A percentile compares a stretch with the other conserved stretches of the same genome.
Evolutionary conservation across 2,888 invertebrate genomes (phyloP).

Genomic region (Bellardia bayeri): DNA sequence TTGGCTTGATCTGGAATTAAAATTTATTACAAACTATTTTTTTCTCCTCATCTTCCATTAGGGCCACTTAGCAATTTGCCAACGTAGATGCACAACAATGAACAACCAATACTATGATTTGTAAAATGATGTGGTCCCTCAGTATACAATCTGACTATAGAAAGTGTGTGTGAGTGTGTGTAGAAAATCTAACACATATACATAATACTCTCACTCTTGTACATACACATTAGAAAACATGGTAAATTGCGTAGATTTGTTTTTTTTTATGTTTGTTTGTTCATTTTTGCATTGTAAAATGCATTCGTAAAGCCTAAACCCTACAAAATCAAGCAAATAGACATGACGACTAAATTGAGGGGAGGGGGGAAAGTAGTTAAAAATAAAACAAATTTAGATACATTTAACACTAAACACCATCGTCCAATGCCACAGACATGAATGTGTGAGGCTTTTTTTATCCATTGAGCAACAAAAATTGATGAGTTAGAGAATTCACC

Average conservation of each 20-base stretch:
- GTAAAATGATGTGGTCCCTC: slow-evolving; percentile 32
- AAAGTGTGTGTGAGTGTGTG: slow-evolving; percentile 4
- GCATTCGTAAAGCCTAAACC: slow-evolving; percentile 19
- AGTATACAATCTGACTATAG: background rate
- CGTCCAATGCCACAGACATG: slow-evolving; percentile 34
- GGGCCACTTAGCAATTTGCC: slow-evolving; percentile 50
- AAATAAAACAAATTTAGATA: slow-evolving; percentile 62
- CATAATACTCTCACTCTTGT: background rate
- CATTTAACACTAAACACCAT: slow-evolving; percentile 67
- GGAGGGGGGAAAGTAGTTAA: background rate
- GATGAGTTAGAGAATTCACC: slow-evolving; percentile 52
- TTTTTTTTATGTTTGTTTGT: background rate
- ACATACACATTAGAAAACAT: slow-evolving; percentile 7
- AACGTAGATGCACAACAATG: slow-evolving; percentile 23
- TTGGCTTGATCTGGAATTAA: slow-evolving; percentile 4
- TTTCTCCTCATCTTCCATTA: slow-evolving; percentile 18
- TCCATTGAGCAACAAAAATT: slow-evolving; percentile 50
- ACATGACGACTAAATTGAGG: background rate
- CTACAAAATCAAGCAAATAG: slow-evolving; percentile 37
- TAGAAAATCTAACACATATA: slow-evolving; percentile 3
- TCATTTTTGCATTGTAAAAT: slow-evolving; percentile 37
- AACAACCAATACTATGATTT: slow-evolving; percentile 40
- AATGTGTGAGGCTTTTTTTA: background rate
- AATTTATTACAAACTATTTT: slow-evolving; percentile 30
- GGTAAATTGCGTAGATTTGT: slow-evolving; percentile 57